Evolutionary conservation across 2,113 vertebrate genomes (phyloP).

Genomic region (Clarias magur): DNA sequence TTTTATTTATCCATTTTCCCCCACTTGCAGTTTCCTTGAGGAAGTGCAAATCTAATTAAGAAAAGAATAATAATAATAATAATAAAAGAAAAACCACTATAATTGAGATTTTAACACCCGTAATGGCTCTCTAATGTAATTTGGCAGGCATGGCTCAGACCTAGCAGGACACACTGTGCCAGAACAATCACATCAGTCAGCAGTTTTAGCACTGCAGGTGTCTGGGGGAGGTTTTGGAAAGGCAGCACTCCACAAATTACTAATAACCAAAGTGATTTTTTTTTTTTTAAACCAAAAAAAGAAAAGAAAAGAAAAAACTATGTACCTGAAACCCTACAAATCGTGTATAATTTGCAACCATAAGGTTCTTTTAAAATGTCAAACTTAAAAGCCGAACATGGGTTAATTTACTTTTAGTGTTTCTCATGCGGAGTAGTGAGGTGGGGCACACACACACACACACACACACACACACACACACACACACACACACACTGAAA

Average conservation of each 20-base stretch:
- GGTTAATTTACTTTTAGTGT: background rate
- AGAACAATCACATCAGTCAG: slow-evolving; percentile 29
- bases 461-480: background rate
- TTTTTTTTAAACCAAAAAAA: background rate
- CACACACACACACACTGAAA: background rate
- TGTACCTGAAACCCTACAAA: background rate
- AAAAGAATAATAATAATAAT: too few species aligned
- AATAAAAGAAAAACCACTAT: background rate
- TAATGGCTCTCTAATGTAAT: slow-evolving; percentile 25
- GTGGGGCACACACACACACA: background rate
- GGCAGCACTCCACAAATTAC: background rate
- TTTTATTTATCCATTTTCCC: background rate
- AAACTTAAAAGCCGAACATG: background rate
- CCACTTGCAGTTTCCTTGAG: background rate
- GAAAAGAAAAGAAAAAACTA: background rate
- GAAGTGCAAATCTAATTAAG: slow-evolving; percentile 4
- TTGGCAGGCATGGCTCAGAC: background rate
- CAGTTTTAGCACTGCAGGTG: slow-evolving; percentile 13
- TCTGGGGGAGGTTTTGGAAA: slow-evolving; percentile 12
- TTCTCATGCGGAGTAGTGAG: background rate
- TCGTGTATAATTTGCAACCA: background rate
- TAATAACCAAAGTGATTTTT: background rate
- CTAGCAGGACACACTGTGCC: slow-evolving; percentile 25
- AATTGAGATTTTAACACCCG: slow-evolving; percentile 23
- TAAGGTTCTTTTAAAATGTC: background rate